phyloP scores from a whole-genome alignment of 2,113 vertebrate genomes.

The Mungos mungo region DNA sequence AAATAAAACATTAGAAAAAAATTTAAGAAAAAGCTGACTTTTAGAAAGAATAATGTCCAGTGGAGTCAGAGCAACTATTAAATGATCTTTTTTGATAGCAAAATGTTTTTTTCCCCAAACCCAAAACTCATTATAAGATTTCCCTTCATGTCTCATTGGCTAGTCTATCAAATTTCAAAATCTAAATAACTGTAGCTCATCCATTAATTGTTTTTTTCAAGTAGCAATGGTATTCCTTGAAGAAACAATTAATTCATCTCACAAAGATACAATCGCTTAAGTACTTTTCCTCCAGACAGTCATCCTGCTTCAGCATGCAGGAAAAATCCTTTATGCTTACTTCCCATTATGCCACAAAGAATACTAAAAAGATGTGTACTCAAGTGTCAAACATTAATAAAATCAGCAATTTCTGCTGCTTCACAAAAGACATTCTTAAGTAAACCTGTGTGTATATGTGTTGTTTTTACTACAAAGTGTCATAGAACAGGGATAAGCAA shows the following conservation, averaged over 20 bases:
- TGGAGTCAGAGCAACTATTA: neutral
- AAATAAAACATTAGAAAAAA: too few species aligned
- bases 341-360: neutral
- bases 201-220: slow-evolving; percentile 11
- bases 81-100: neutral
- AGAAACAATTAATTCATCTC: neutral
- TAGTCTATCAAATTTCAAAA: neutral
- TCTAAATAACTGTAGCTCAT: neutral
- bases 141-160: neutral
- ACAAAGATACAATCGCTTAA: neutral
- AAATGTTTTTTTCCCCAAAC: neutral
- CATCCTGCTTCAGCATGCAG: neutral
- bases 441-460: neutral
- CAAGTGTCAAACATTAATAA: neutral
- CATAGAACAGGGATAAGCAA: neutral
- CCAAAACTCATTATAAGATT: neutral
- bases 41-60: neutral
- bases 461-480: neutral
- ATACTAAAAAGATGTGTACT: neutral
- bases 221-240: neutral
- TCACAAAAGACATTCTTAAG: neutral
- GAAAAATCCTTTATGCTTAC: neutral
- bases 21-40: too few species aligned
- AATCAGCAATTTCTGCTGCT: neutral
- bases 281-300: neutral